Evolutionary conservation across 2,797 vertebrate genomes (phyloP).

Genomic region (Tenualosa ilisha): DNA sequence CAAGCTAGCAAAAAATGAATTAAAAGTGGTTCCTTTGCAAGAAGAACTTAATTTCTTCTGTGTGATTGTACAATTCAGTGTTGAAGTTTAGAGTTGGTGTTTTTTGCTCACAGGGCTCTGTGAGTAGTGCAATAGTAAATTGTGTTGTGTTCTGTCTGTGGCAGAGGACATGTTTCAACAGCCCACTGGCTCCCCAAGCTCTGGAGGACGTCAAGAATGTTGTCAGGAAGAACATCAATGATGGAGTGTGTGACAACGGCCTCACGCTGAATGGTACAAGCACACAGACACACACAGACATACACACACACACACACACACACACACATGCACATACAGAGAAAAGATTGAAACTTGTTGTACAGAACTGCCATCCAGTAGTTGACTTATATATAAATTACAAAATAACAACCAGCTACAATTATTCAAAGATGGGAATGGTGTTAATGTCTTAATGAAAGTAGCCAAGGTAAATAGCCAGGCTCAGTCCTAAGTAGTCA

Average conservation of each 20-base stretch:
- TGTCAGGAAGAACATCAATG: slow-evolving; percentile 88
- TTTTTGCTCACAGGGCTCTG: not conserved
- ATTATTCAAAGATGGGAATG: not conserved
- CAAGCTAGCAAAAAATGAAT: too few relatives aligned
- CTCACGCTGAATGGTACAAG: slow-evolving; percentile 87
- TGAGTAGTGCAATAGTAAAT: not conserved
- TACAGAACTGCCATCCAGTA: too few relatives aligned
- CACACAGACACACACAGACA: not conserved
- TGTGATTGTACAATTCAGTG: too few relatives aligned
- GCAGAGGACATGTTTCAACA: slow-evolving; percentile 94
- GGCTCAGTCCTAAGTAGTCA: not conserved
- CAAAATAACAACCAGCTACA: not conserved
- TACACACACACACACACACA: not conserved
- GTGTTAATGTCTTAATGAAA: not conserved
- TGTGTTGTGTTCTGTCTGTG: slow-evolving; percentile 20
- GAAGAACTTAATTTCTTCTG: too few relatives aligned
- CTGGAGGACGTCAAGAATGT: slow-evolving; percentile 97
- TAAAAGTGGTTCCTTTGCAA: too few relatives aligned
- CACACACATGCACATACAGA: not conserved
- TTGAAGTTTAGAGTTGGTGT: not conserved
- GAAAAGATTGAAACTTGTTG: not conserved
- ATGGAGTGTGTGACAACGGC: slow-evolving; percentile 87
- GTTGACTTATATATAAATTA: not conserved
- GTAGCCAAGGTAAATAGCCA: too few relatives aligned
- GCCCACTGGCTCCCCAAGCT: slow-evolving; percentile 88